Conservation (phyloP, 2,113 vertebrate species). For the Etheostoma cragini region DNA sequence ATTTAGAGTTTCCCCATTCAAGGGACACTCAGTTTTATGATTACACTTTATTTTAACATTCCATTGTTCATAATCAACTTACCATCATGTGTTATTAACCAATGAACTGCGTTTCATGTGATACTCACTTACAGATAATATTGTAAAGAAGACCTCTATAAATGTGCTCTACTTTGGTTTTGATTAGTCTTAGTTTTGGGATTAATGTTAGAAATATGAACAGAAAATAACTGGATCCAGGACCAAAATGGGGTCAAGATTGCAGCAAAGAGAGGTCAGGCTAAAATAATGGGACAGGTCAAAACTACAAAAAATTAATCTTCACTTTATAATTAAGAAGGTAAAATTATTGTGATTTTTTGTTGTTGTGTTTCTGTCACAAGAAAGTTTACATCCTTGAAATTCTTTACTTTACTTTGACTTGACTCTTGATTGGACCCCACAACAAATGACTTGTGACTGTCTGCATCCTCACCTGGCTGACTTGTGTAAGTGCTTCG, state of each 20-base stretch:
- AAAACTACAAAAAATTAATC: no score
- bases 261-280: neutral
- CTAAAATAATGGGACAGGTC: neutral
- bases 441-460: neutral
- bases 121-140: neutral
- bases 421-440: neutral
- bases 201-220: neutral
- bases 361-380: neutral
- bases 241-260: neutral
- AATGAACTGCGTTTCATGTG: neutral
- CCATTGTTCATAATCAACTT: neutral
- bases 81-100: neutral
- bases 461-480: constrained; percentile 84
- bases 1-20: neutral
- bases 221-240: neutral
- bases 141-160: neutral
- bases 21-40: neutral
- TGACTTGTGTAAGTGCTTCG: constrained; percentile 97
- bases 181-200: neutral
- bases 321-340: neutral
- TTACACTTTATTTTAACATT: neutral
- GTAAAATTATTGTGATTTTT: neutral
- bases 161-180: neutral
- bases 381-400: neutral
- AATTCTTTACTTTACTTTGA: neutral